A percentile compares a stretch with the other conserved stretches of the same genome.
phyloP scores from a whole-genome alignment of 2,888 invertebrate genomes.

The Alviniconcha strummeri region DNA sequence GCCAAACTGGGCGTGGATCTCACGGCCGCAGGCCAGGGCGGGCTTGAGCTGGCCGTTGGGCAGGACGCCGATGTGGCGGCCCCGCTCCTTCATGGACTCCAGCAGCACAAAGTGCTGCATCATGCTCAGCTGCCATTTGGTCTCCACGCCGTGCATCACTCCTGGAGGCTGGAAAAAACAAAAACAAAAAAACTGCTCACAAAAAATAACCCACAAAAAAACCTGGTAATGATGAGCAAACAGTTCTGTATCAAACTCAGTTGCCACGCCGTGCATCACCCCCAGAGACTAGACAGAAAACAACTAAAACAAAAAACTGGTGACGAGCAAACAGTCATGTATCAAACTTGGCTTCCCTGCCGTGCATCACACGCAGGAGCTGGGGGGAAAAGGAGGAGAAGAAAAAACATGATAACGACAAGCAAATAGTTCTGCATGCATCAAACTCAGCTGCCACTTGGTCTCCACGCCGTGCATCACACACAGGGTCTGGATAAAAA shows the following conservation, averaged over 20 bases:
- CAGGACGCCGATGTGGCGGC: constrained; percentile 60
- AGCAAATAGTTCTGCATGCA: too few relatives aligned
- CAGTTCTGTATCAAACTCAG: constrained; percentile 53
- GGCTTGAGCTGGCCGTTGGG: constrained; percentile 63
- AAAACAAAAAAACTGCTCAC: too few relatives aligned
- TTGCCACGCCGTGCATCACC: constrained; percentile 7
- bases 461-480: constrained; percentile 59
- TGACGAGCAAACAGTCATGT: too few relatives aligned
- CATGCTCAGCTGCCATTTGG: constrained; percentile 61
- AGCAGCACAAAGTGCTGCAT: constrained; percentile 57
- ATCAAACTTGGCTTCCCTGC: too few relatives aligned
- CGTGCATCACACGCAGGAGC: too few relatives aligned
- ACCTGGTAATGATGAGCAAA: constrained; percentile 37
- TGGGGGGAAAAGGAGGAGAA: too few relatives aligned
- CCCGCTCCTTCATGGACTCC: constrained; percentile 60
- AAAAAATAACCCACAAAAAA: too few relatives aligned
- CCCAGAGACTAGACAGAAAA: too few relatives aligned
- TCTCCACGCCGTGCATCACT: constrained; percentile 56
- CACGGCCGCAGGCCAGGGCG: constrained; percentile 61
- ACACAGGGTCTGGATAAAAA: constrained; percentile 53
- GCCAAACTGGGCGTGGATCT: constrained; percentile 62
- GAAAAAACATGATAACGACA: too few relatives aligned
- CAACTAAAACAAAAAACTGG: too few relatives aligned
- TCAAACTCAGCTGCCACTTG: constrained; percentile 51
- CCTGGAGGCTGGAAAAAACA: constrained; percentile 53